Percentiles rank a stretch among this genome's conserved stretches.
Evolutionary conservation across 2,797 vertebrate genomes (phyloP).

Genomic region (Tympanoctomys barrerae): DNA sequence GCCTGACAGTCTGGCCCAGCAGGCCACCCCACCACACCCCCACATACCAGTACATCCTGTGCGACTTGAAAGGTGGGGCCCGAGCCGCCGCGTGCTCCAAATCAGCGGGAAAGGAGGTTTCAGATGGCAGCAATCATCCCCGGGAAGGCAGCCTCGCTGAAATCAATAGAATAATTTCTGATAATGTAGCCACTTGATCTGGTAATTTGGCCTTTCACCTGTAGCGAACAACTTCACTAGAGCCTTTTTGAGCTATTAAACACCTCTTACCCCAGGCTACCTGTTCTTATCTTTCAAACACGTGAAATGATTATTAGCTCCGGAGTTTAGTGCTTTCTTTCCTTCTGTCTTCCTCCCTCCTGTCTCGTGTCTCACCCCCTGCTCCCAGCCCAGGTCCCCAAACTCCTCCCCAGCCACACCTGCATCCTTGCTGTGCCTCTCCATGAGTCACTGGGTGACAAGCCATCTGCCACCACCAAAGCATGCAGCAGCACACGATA

Average conservation of each 20-base stretch:
- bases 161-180: slow-evolving; percentile 88
- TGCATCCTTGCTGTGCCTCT: too few relatives aligned
- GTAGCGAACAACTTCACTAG: slow-evolving; percentile 80
- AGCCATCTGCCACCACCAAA: slow-evolving; percentile 64
- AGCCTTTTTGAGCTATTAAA: slow-evolving; percentile 80
- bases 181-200: slow-evolving; percentile 84
- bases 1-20: slow-evolving; percentile 46
- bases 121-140: slow-evolving; percentile 78
- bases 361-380: not conserved
- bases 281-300: slow-evolving; percentile 74
- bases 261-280: slow-evolving; percentile 70
- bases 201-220: slow-evolving; percentile 86
- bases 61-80: slow-evolving; percentile 46
- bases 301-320: slow-evolving; percentile 82
- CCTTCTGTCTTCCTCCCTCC: slow-evolving; percentile 5
- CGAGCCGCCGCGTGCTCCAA: slow-evolving; percentile 48
- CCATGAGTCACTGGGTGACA: not conserved
- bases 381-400: not conserved
- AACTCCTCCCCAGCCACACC: not conserved
- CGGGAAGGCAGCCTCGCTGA: slow-evolving; percentile 76
- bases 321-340: slow-evolving; percentile 39
- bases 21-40: rapidly evolving
- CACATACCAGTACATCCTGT: not conserved
- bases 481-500: slow-evolving; percentile 75
- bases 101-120: slow-evolving; percentile 82